Evolutionary conservation across 2,797 vertebrate species (phyloP), one percentile per base, ranked within the genome.

Genomic region (Xyrichtys novacula): DNA sequence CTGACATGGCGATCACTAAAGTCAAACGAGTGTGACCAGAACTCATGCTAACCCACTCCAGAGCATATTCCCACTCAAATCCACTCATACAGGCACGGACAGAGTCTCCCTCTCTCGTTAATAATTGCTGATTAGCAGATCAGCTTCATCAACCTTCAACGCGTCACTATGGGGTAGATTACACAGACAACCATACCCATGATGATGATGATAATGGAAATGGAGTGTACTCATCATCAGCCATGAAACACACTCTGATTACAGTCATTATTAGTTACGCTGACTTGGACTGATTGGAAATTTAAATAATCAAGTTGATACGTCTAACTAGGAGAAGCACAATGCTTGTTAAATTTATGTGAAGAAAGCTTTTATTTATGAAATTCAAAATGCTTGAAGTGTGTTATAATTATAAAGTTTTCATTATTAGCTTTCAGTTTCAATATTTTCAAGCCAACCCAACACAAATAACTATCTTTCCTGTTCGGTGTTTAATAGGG

Each of bases 211-310:
- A 80, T 83, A 84, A 89, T 88, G 82, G 59, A 85, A 87, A 74
- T 65, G 70, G 75, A 88, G 76, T 65, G 76, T 75, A 16, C 74
- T 89, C 87, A 77, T 84, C 85, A 90, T 48, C 76, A 82, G 54
- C 80, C 86, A 85, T 83, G 78, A 79, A 89, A 83, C 76, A 63
- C 31, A 58, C 48, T 85, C 42, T 91, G 85, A 92, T 93, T 89
- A 78, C 74, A 86, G 67, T 74, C 80, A 77, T 81, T 80, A 87
- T 86, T 86, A 82, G 71, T 88, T 81, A 80, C 70, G 76, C 85
- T 88, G 75, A 89, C 64, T 80, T 39, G 28, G 52, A 46, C 74
- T 90, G 89, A 89, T 88, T 87, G 67, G 81, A 85, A 60, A 89
- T 87, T 89, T 63, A 71, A 83, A 83, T 84, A 88, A 85, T 86